phyloP scores from a whole-genome alignment of 2,888 invertebrate species.

The Embidobia sp. region DNA sequence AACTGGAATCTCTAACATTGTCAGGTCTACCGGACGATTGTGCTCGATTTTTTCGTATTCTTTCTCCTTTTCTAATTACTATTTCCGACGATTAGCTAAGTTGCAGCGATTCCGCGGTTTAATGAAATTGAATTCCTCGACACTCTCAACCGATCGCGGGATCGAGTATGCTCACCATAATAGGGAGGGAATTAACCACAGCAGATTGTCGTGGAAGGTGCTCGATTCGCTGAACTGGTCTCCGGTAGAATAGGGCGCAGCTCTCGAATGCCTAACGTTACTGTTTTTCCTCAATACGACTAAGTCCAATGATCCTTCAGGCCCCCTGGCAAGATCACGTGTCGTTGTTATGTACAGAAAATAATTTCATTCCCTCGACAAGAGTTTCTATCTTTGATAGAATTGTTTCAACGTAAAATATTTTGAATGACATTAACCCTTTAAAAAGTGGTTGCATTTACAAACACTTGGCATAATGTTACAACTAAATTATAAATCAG shows the following conservation, averaged over 20 bases:
- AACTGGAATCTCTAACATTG: constrained; percentile 57
- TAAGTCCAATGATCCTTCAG: constrained; percentile 42
- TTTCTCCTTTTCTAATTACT: constrained; percentile 59
- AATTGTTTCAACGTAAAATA: no score
- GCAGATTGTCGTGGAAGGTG: constrained; percentile 71
- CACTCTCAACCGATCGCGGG: constrained; percentile 50
- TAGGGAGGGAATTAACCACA: constrained; percentile 74
- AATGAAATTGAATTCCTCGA: constrained; percentile 65
- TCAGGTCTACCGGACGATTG: constrained; percentile 27
- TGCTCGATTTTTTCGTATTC: constrained; percentile 50
- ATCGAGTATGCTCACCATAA: constrained; percentile 69
- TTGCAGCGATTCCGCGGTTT: constrained; percentile 50
- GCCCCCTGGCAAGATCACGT: constrained; percentile 47
- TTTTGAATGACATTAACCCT: no score
- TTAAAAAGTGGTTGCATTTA: no score
- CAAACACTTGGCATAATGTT: no score
- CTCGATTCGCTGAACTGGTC: constrained; percentile 77
- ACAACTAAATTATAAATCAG: no score
- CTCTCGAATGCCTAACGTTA: constrained; percentile 74
- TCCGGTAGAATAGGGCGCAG: constrained; percentile 72
- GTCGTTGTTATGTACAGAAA: constrained; percentile 24
- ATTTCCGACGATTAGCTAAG: constrained; percentile 61
- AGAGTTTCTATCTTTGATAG: constrained; percentile 13
- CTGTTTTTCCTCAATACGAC: constrained; percentile 71
- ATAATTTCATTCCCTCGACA: constrained; percentile 30